Base-by-base conservation (phyloP, 2,888 invertebrate genomes). In the Aspidiotus rigidus region DNA sequence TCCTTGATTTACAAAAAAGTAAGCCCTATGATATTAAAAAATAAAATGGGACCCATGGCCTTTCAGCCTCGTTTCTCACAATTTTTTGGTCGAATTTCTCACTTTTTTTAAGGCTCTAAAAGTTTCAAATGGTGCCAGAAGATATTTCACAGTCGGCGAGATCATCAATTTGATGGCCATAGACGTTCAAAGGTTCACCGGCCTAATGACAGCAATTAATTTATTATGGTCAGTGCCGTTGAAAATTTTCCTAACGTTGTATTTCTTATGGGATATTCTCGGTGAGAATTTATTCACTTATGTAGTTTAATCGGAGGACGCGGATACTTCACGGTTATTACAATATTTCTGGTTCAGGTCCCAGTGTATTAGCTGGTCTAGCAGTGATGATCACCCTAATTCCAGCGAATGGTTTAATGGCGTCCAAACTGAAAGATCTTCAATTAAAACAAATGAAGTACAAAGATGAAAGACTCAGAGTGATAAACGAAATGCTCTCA, bases 331-430 rank as follows among this genome's bases (percentile, higher is more conserved):
- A 28, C 5, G 5, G 41, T 15, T 62, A 59, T 62, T 60, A 49
- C 7, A 10, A 16, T 13, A 5, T 28, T 28, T 28, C 5, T 28
- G 28, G 28, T 49, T 53, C 7, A 73, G 85, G 85, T 2, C 79
- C 81, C 0, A 81, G 85, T 6, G 82, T 85, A 1, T 74, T 86
- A 41, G 83, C 84, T 62, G 86, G 86, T 11, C 75, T 86, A 49
- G 80, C 78, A 42, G 75, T 77, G 0, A 75, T 78, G 76, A 72
- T 86, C 10, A 75, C 84, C 3, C 76, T 86, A 71, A 81, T 86
- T 62, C 83, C 84, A 0, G 72, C 82, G 5, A 83, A 83, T 70
- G 76, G 74, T 57, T 71, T 74, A 16, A 74, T 83, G 39, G 81
- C 82, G 0, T 77, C 76, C 57, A 76, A 76, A 76, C 79, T 82